These are phyloP conservation scores for Euproctis similis DNA, from an alignment of 2,888 invertebrate genomes.

Conservation along the genomic window DNA sequence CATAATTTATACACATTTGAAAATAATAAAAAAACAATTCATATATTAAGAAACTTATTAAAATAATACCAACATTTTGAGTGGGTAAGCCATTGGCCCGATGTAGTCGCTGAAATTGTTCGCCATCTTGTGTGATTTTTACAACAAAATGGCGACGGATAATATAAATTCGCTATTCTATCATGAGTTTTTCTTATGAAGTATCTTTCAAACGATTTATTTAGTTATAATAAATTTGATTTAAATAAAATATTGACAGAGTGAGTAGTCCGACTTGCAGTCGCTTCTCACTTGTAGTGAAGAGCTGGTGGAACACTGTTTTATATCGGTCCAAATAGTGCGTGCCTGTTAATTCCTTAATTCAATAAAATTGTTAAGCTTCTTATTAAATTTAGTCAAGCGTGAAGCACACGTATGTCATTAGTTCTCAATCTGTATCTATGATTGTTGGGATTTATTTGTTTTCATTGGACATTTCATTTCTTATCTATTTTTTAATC, in stretches of 20 bases:
- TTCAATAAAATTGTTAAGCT: conserved; percentile 73
- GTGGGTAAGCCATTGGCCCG: conserved; percentile 60
- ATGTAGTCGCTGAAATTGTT: conserved; percentile 52
- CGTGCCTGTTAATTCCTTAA: conserved; percentile 73
- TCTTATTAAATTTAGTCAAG: conserved; percentile 64
- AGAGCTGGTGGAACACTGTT: conserved; percentile 28
- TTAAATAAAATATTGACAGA: conserved; percentile 59
- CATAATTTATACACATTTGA: too few species aligned
- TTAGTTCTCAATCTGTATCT: conserved; percentile 53
- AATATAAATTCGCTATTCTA: conserved; percentile 24
- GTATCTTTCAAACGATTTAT: conserved; percentile 21
- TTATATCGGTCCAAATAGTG: conserved; percentile 61
- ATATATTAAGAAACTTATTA: too few species aligned
- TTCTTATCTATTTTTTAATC: background rate
- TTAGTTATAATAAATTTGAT: conserved; percentile 13
- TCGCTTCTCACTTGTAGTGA: conserved; percentile 72
- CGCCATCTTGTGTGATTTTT: conserved; percentile 54
- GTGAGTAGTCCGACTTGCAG: conserved; percentile 73
- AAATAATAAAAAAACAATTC: too few species aligned
- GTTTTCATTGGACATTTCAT: background rate
- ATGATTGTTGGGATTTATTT: conserved; percentile 27
- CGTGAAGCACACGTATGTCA: conserved; percentile 46
- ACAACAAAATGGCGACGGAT: conserved; percentile 42
- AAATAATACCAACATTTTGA: conserved; percentile 58
- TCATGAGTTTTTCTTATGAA: conserved; percentile 36